These are phyloP conservation scores for Eledona agricola DNA, from an alignment of 2,888 invertebrate species.

Conservation along the genomic window DNA sequence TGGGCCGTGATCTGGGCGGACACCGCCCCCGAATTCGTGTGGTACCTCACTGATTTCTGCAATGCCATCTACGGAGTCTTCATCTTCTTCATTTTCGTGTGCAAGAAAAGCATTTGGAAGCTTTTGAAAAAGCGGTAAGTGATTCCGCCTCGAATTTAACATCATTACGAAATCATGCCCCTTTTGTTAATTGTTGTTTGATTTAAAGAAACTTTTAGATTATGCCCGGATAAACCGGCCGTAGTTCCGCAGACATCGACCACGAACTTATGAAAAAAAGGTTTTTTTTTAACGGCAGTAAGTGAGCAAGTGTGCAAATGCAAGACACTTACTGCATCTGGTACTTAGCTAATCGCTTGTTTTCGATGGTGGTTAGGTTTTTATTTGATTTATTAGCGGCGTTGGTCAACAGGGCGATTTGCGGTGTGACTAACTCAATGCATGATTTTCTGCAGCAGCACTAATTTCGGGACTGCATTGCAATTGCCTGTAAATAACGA, in stretches of 20 bases:
- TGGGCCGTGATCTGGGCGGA: constrained; percentile 65
- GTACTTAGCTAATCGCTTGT: constrained; percentile 23
- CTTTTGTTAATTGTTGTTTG: constrained; percentile 11
- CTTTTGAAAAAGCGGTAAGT: constrained; percentile 69
- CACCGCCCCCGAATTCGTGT: constrained; percentile 62
- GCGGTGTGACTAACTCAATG: constrained; percentile 2
- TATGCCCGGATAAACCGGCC: constrained; percentile 37
- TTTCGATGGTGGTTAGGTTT: constrained; percentile 21
- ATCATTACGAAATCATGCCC: too few relatives aligned
- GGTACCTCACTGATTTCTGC: constrained; percentile 72
- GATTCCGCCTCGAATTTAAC: background rate
- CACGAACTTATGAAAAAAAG: constrained; percentile 30
- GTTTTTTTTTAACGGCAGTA: constrained; percentile 30
- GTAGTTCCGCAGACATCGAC: constrained; percentile 36
- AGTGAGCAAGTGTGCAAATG: constrained; percentile 25
- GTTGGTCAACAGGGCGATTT: constrained; percentile 3
- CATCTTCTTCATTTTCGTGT: constrained; percentile 78
- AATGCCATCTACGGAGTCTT: constrained; percentile 75
- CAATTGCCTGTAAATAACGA: constrained; percentile 6
- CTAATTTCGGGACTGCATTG: background rate
- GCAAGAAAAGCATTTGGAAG: constrained; percentile 73
- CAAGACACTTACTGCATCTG: constrained; percentile 32
- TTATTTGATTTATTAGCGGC: constrained; percentile 2
- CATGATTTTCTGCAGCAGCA: constrained; percentile 7
- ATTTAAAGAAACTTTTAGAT: constrained; percentile 38